These are phyloP conservation scores for Lepilemur ruficaudatus DNA, from an alignment of 2,797 vertebrate species.

Conservation along the genomic window DNA sequence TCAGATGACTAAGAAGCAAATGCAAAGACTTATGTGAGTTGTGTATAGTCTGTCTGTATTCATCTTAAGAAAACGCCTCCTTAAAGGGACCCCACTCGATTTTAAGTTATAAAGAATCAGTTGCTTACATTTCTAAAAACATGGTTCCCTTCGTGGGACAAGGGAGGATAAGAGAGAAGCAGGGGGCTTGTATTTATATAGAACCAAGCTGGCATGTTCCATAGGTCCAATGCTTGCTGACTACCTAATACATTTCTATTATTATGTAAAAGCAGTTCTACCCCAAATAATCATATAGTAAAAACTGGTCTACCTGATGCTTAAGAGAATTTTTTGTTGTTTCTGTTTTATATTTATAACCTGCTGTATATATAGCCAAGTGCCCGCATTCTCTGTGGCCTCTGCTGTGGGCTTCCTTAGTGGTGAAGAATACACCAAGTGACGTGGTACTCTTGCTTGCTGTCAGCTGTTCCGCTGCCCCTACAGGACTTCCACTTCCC, in stretches of 20 bases:
- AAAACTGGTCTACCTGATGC: neutral
- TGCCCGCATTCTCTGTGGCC: neutral
- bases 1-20: neutral
- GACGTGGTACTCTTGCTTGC: neutral
- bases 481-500: neutral
- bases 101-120: neutral
- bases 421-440: neutral
- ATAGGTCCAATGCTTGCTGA: neutral
- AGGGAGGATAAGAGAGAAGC: neutral
- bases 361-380: neutral
- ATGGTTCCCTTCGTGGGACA: neutral
- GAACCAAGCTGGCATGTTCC: neutral
- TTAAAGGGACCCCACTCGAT: neutral
- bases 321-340: neutral
- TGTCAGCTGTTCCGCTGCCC: neutral
- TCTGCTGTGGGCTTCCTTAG: neutral
- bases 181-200: fast-evolving
- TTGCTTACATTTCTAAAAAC: neutral
- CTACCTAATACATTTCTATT: neutral
- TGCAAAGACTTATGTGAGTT: neutral
- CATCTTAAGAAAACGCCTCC: neutral
- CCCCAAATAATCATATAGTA: neutral
- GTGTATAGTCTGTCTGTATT: neutral
- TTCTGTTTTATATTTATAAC: neutral
- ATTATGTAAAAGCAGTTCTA: neutral